Evolutionary conservation across 2,888 invertebrate species (phyloP), one percentile per base, ranked within the genome.

Genomic region (Acheta domesticus): DNA sequence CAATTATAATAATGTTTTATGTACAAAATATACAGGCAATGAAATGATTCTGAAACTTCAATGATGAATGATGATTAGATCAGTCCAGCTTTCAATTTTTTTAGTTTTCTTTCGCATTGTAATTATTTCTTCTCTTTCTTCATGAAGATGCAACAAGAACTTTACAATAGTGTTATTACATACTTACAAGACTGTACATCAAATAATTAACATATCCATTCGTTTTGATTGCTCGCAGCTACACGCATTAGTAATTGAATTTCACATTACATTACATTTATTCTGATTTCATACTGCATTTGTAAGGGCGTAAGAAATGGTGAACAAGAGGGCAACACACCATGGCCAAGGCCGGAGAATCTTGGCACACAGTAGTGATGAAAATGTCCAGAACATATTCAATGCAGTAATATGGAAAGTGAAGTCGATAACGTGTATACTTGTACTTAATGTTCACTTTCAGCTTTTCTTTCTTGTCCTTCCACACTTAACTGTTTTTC

Each of bases 1-100:
- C 81, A 80, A 81, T 80, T 50, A 82, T 79, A 80, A 80, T 81
- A 80, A 79, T 79, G 79, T 81, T 62, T 79, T 82, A 82, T 82
- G 81, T 82, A 82, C 82, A 82, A 82, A 82, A 82, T 82, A 81
- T 82, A 82, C 82, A 82, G 78, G 48, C 78, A 78, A 78, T 79
- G 80, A 81, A 81, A 80, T 81, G 81, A 82, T 81, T 81, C 79
- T 81, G 80, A 82, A 81, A 82, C 77, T n/a, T 62, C 62, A 79
- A 81, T 79, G 79, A 81, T 82, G 82, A 80, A 80, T 81, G 77
- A 81, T 80, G 81, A 79, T 77, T 81, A 80, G 81, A 81, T 82
- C 82, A 82, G 82, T 82, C 81, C 82, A 82, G 80, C 78, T 78
- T 81, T 62, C 62, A 62, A 19, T 62, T 62, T 62, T 62, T 62